Conservation (phyloP, 2,797 vertebrate species). For the Luscinia luscinia region DNA sequence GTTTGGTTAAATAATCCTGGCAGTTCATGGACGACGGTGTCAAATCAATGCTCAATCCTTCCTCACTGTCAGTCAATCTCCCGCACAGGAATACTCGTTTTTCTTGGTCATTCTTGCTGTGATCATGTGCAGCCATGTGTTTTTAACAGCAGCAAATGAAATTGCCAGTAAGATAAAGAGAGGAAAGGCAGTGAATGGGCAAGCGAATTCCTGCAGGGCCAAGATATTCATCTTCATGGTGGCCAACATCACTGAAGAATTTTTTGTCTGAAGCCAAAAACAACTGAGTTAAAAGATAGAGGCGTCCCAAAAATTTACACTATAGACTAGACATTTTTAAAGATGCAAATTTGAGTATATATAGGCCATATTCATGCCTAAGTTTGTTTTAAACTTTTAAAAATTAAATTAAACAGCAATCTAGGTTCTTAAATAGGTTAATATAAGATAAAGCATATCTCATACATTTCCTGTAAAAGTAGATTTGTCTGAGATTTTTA, state of each 20-base stretch:
- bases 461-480: not conserved
- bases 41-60: not conserved
- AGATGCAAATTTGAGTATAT: not conserved
- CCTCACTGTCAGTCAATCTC: not conserved
- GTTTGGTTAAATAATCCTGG: not conserved
- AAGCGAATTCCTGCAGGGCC: not conserved
- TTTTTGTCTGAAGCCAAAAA: not conserved
- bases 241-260: not conserved
- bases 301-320: not conserved
- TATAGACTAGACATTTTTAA: not conserved
- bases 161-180: not conserved
- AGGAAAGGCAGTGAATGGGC: not conserved
- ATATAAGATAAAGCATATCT: not conserved
- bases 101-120: accelerated
- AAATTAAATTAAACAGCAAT: not conserved
- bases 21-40: not conserved
- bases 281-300: not conserved
- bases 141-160: not conserved
- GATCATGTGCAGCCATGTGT: not conserved
- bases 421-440: not conserved
- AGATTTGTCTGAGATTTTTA: not conserved
- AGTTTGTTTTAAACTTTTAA: not conserved
- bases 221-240: not conserved
- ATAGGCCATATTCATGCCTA: not conserved
- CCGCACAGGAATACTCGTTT: not conserved